Evolutionary conservation across 1,140 invertebrate species (phyloP).

Genomic region (Rhizoglyphus robini): DNA sequence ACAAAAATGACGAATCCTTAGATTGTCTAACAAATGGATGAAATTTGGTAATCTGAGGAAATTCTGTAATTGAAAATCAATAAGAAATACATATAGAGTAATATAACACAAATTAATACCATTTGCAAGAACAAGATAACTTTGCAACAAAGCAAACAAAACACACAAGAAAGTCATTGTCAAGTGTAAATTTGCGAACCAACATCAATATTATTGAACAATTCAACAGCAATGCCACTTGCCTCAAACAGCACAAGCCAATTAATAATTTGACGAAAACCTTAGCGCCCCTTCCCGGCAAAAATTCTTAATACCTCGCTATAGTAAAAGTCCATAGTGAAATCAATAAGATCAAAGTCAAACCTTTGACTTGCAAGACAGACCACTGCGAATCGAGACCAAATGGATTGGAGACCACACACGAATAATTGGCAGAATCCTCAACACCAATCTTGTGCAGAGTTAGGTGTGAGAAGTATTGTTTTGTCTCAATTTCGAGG

Average conservation of each 20-base stretch:
- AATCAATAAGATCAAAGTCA: too few species aligned
- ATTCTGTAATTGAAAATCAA: too few species aligned
- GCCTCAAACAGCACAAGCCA: not conserved
- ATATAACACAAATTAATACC: too few species aligned
- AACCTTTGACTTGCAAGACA: conserved; percentile 11
- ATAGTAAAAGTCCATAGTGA: not conserved
- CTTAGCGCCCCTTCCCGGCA: not conserved
- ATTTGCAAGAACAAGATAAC: too few species aligned
- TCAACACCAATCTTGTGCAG: not conserved
- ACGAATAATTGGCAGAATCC: conserved; percentile 13
- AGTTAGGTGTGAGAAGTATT: not conserved
- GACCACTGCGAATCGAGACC: not conserved
- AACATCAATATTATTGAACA: too few species aligned
- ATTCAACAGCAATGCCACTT: not conserved
- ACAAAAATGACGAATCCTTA: not conserved
- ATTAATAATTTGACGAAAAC: not conserved
- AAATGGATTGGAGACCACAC: not conserved
- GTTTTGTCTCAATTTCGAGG: not conserved
- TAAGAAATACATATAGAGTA: too few species aligned
- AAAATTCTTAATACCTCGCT: not conserved
- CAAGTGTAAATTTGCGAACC: too few species aligned
- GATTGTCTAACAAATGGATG: not conserved
- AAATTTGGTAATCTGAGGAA: too few species aligned
- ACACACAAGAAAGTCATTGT: too few species aligned
- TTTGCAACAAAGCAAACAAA: too few species aligned